A percentile compares a stretch with the other conserved stretches of the same genome.
Conservation (phyloP, 2,113 vertebrate genomes). For the Chrysochloris asiatica region DNA sequence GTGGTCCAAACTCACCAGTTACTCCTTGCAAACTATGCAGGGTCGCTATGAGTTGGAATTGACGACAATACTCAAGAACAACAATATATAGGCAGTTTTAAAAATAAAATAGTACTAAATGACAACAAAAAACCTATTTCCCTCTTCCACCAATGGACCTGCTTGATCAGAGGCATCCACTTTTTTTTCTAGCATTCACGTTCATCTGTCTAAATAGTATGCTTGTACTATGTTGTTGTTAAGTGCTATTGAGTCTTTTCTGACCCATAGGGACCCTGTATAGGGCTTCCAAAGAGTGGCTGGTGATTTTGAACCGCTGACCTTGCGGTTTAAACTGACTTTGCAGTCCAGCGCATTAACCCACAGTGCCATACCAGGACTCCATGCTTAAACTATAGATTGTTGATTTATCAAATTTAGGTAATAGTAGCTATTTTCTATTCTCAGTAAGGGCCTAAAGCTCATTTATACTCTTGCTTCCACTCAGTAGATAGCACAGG, state of each 20-base stretch:
- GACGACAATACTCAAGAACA: neutral
- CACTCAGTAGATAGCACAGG: neutral
- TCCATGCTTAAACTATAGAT: too few species aligned
- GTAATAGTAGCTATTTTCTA: neutral
- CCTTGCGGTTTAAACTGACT: too few species aligned
- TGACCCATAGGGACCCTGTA: too few species aligned
- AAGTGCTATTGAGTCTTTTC: too few species aligned
- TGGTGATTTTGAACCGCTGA: too few species aligned
- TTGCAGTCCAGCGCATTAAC: too few species aligned
- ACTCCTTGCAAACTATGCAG: too few species aligned
- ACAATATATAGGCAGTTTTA: neutral
- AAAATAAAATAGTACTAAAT: neutral
- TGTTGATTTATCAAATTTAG: slow-evolving; percentile 13
- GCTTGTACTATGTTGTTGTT: neutral
- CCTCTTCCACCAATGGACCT: neutral
- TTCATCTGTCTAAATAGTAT: neutral
- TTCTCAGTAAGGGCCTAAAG: neutral
- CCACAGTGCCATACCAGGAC: too few species aligned
- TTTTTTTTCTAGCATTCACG: neutral
- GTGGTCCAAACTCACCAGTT: too few species aligned
- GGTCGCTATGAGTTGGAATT: too few species aligned
- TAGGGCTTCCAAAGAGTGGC: too few species aligned
- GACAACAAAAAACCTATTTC: neutral
- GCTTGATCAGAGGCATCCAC: neutral
- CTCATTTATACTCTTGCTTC: neutral